phyloP scores from a whole-genome alignment of 2,113 vertebrate genomes.

The Tupaia chinensis region DNA sequence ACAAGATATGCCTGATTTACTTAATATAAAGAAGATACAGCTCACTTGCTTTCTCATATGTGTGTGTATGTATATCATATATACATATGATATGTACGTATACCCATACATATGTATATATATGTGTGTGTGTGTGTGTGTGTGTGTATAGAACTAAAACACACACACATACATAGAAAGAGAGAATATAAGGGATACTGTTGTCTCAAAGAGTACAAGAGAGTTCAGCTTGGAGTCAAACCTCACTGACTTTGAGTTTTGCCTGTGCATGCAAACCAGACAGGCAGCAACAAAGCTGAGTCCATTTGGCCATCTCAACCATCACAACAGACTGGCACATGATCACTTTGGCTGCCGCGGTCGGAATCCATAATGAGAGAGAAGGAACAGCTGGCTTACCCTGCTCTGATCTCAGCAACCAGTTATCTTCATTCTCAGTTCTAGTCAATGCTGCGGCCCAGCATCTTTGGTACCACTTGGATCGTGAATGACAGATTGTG shows the following conservation, averaged over 20 bases:
- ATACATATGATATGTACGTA: too few species aligned
- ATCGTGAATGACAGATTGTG: background rate
- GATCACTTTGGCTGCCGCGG: background rate
- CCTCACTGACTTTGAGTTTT: background rate
- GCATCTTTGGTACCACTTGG: background rate
- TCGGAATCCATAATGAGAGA: background rate
- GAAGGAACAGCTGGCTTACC: background rate
- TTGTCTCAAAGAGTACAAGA: background rate
- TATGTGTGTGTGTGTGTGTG: too few species aligned
- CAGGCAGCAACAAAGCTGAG: background rate
- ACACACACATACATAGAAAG: background rate
- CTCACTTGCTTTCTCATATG: too few species aligned
- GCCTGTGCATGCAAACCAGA: background rate
- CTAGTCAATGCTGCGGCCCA: background rate
- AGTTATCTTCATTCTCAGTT: background rate
- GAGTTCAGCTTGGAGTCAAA: background rate
- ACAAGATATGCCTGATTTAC: background rate
- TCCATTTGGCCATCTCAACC: background rate
- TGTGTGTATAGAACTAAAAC: too few species aligned
- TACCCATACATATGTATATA: too few species aligned
- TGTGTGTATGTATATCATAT: too few species aligned
- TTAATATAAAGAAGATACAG: background rate
- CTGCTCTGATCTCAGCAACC: background rate
- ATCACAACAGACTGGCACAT: background rate
- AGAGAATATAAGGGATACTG: background rate